These are phyloP conservation scores for Synergus japonicus DNA, from an alignment of 2,888 invertebrate species.

Conservation along the genomic window DNA sequence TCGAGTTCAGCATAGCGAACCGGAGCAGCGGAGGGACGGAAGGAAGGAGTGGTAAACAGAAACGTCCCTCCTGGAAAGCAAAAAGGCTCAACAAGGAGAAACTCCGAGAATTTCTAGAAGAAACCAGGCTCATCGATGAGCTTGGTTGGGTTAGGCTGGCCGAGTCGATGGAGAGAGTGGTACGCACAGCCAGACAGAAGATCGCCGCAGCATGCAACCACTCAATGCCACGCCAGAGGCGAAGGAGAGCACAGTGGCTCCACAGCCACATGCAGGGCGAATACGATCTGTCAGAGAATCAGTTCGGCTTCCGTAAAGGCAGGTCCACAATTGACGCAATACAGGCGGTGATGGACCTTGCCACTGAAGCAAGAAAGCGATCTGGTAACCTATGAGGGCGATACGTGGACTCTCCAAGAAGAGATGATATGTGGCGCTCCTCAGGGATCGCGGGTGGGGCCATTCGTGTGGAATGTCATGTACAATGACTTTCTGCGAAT, in stretches of 20 bases:
- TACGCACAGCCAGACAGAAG: not conserved
- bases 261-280: not conserved
- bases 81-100: not conserved
- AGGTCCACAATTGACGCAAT: no score
- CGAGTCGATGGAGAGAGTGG: no score
- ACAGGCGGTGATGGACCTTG: no score
- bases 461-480: no score
- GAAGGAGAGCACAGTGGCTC: no score
- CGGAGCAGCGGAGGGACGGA: no score
- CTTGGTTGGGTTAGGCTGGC: no score
- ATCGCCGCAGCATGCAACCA: not conserved
- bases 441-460: constrained; percentile 10
- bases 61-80: not conserved
- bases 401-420: not conserved
- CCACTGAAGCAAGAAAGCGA: not conserved
- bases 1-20: not conserved
- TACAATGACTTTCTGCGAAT: no score
- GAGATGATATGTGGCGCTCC: constrained; percentile 5
- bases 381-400: constrained; percentile 36
- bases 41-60: no score
- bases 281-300: no score
- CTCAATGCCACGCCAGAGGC: not conserved
- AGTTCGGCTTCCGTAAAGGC: no score
- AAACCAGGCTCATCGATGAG: no score
- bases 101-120: not conserved